phyloP scores from a whole-genome alignment of 2,888 invertebrate genomes.

The Pyrgus malvae region DNA sequence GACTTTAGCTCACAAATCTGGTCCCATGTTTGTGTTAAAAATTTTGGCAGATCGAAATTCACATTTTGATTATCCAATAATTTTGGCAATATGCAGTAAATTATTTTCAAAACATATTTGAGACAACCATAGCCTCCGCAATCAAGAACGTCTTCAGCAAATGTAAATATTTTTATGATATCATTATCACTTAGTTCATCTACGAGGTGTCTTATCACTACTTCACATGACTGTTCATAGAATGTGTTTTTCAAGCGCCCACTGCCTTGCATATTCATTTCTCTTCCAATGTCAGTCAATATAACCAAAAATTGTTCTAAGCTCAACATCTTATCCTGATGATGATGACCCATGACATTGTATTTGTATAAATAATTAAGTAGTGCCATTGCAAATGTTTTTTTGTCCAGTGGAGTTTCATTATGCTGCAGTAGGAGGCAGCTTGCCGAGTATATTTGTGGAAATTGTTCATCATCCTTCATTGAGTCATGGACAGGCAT shows the following conservation, averaged over 20 bases:
- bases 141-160: conserved; percentile 58
- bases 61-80: conserved; percentile 39
- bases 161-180: conserved; percentile 45
- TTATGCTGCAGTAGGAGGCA: conserved; percentile 49
- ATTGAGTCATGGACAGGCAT: conserved; percentile 28
- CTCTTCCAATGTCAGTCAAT: conserved; percentile 39
- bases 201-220: conserved; percentile 46
- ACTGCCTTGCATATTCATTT: conserved; percentile 45
- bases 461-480: conserved; percentile 20
- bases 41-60: conserved; percentile 50
- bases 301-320: conserved; percentile 44
- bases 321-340: conserved; percentile 50
- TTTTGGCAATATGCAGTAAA: conserved; percentile 49
- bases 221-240: conserved; percentile 61
- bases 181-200: conserved; percentile 31
- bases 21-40: conserved; percentile 62
- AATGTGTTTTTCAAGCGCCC: conserved; percentile 60
- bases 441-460: conserved; percentile 51
- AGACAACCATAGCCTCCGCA: conserved; percentile 74
- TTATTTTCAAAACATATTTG: conserved; percentile 62
- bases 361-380: conserved; percentile 46
- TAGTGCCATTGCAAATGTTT: conserved; percentile 50
- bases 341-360: conserved; percentile 29
- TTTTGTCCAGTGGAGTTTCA: conserved; percentile 46
- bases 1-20: conserved; percentile 74